Base-by-base conservation (phyloP, 2,888 invertebrate genomes). In the Lasioglossum zephyrum region DNA sequence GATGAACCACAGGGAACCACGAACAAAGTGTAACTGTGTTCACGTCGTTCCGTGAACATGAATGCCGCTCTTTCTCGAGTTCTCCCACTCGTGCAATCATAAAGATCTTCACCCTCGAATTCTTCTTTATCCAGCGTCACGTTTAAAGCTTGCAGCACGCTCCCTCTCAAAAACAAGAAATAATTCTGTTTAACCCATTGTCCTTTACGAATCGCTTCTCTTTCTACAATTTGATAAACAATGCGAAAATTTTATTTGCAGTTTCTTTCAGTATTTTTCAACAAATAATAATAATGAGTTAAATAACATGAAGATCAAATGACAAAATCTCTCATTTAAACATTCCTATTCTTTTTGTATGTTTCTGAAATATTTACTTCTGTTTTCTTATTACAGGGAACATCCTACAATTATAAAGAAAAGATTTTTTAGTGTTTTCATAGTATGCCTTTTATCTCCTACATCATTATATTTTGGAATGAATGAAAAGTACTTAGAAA, bases 391-490 rank as follows among this genome's bases (percentile, higher is more conserved):
- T 96, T 97, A 89, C 95, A 98, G 99, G 93, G 97, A 98, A 94
- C 98, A 99, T 95, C 98, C 99, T 22, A 96, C 97, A 13, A 98
- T 98, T 8, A 98, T 99, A 90, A 98, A 98, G 95, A 97, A 97
- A 93, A 96, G 99, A 93, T 99, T 99, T 94, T 96, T 98, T 90
- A 98, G 99, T 95, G 98, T 98, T 16, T 97, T 97, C 89, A 95
- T 97, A 87, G 98, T 98, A 96, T 97, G 98, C 96, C 94, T 98
- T 78, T 93, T 98, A 79, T 97, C 98, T 22, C 98, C 98, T 76
- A 95, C 97, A 84, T 97, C 98, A 93, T 96, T 98, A 76, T 97
- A 97, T 93, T 96, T 96, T 91, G 97, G 98, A 92, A 96, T 98
- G 57, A 96, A 96, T 82, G 96, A 96, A 90, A 96, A 96, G 82